These are phyloP conservation scores for Adoxophyes honmai DNA, from an alignment of 1,140 invertebrate species.

Conservation along the genomic window DNA sequence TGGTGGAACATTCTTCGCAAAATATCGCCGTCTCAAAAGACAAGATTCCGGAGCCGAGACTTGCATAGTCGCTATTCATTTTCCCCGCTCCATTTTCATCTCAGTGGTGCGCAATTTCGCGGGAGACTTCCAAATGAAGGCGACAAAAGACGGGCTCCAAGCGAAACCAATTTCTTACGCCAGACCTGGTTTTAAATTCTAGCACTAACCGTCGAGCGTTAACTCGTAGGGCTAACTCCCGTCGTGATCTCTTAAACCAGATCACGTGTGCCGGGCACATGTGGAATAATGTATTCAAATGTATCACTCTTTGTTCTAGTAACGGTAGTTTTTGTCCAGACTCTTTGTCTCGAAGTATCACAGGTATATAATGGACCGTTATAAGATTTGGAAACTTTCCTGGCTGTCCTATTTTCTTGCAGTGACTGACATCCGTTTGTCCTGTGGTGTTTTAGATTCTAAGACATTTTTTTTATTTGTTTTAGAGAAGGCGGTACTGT, in stretches of 20 bases:
- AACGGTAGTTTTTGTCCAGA: background rate
- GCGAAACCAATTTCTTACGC: conserved; percentile 20
- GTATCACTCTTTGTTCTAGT: conserved; percentile 11
- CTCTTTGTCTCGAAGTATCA: conserved; percentile 13
- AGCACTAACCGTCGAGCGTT: conserved; percentile 3
- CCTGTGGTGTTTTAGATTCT: too few species aligned
- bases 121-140: conserved; percentile 9
- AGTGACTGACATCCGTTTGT: too few species aligned
- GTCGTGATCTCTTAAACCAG: background rate
- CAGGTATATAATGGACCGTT: too few species aligned
- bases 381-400: background rate
- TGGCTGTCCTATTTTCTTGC: too few species aligned
- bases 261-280: background rate
- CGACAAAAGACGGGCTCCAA: conserved; percentile 15
- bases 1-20: background rate
- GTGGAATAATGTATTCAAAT: conserved; percentile 9
- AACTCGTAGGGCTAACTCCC: background rate
- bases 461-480: too few species aligned
- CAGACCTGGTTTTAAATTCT: conserved; percentile 18
- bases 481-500: too few species aligned
- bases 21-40: conserved; percentile 1
- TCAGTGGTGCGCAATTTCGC: background rate
- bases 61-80: conserved; percentile 11
- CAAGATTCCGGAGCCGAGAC: conserved; percentile 6
- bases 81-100: conserved; percentile 13